Percentiles rank a stretch among this genome's conserved stretches.
phyloP scores from a whole-genome alignment of 2,797 vertebrate genomes.

The Yasuhikotakia modesta region DNA sequence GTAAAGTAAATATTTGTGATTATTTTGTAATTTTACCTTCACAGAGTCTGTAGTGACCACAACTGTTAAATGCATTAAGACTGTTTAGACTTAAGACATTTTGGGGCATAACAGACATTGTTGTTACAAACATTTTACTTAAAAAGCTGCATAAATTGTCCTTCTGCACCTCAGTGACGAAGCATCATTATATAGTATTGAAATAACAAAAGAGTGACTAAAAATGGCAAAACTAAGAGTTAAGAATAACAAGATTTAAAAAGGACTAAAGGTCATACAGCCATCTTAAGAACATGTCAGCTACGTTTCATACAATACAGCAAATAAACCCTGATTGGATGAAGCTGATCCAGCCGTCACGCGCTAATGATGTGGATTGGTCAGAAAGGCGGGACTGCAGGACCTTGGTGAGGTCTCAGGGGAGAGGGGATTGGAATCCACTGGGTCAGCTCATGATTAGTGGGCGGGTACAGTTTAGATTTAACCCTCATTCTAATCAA shows the following conservation, averaged over 20 bases:
- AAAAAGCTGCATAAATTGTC: too few relatives aligned
- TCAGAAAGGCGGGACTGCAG: slow-evolving; percentile 29
- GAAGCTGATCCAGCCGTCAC: slow-evolving; percentile 5
- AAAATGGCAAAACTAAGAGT: too few relatives aligned
- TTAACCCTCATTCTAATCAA: slow-evolving; percentile 63
- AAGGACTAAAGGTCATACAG: background rate
- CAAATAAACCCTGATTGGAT: background rate
- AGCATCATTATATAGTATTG: too few relatives aligned
- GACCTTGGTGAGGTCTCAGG: slow-evolving; percentile 50
- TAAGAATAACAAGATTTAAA: too few relatives aligned
- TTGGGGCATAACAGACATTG: too few relatives aligned
- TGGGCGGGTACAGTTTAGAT: slow-evolving; percentile 63
- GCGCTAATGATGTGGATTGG: slow-evolving; percentile 23
- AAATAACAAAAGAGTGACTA: too few relatives aligned
- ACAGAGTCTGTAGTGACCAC: background rate
- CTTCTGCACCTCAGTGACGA: too few relatives aligned
- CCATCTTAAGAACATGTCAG: background rate
- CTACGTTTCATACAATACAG: background rate
- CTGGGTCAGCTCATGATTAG: slow-evolving; percentile 53
- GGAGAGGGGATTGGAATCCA: slow-evolving; percentile 48
- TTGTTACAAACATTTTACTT: too few relatives aligned
- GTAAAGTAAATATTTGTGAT: background rate
- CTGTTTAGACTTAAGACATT: too few relatives aligned
- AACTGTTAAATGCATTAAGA: background rate
- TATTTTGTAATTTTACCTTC: too few relatives aligned